Conservation (phyloP, 2,797 vertebrate genomes). For the Malurus leucopterus region DNA sequence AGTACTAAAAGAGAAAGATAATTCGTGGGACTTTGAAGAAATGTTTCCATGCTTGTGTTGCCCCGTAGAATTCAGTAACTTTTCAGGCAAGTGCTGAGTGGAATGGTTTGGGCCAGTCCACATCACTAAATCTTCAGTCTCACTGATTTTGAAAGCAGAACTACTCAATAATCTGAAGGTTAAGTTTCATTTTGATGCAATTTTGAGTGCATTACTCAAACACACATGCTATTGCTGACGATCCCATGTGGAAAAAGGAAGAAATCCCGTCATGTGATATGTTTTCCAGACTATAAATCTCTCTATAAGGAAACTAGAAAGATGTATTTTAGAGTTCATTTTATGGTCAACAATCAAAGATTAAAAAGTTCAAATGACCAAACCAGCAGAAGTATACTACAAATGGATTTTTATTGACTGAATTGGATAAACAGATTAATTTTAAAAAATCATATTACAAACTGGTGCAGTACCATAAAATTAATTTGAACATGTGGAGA, state of each 20-base stretch:
- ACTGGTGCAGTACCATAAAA: slow-evolving; percentile 39
- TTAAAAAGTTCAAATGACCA: not conserved
- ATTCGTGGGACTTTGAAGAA: not conserved
- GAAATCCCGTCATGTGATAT: not conserved
- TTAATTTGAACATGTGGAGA: not conserved
- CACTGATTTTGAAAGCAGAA: not conserved
- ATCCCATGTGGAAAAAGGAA: not conserved
- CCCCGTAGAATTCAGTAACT: not conserved
- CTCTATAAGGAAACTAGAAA: not conserved
- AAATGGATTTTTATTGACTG: slow-evolving; percentile 70
- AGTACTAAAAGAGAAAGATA: not conserved
- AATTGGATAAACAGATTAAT: slow-evolving; percentile 25
- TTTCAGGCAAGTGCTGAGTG: not conserved
- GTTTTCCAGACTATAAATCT: not conserved
- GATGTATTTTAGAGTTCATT: not conserved
- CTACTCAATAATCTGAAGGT: not conserved
- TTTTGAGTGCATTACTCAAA: not conserved
- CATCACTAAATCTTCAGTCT: not conserved
- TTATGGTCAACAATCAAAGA: fast-evolving
- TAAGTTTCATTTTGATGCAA: not conserved
- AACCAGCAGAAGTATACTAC: slow-evolving; percentile 38
- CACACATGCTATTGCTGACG: not conserved
- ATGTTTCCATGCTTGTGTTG: not conserved
- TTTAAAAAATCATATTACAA: slow-evolving; percentile 54
- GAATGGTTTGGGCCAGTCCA: not conserved